Evolutionary conservation across 2,888 invertebrate genomes (phyloP), one percentile per base, ranked within the genome.

Genomic region (Barypeithes pellucidus): DNA sequence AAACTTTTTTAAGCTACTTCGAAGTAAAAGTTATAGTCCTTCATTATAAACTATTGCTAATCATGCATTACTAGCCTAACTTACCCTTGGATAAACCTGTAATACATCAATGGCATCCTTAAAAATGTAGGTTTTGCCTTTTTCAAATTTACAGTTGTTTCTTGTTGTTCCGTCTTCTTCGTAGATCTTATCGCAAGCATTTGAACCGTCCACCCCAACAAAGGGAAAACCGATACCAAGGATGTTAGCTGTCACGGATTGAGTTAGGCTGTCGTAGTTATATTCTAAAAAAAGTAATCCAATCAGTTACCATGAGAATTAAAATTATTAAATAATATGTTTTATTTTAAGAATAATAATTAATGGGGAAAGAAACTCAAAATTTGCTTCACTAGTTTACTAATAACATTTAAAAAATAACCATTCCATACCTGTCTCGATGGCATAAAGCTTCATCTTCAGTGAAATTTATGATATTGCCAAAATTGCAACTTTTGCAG

Each of bases 161-260:
- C 90, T 87, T 0, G 88, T 89, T 65, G 87, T 87, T 0, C 91
- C 92, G 73, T 89, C 88, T 0, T 82, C 84, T 76, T 89, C 86
- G 80, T 85, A 91, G 59, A 95, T 85, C 77, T 91, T 89, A 20
- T 88, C 87, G 80, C 95, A 95, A 33, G 94, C 91, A 62, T 89
- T 88, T 22, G 86, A 87, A 11, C 92, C 92, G 82, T 95, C 92
- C 12, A 94, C 93, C 8, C 95, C 95, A 9, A 93, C 81, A 82
- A 94, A 95, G 0, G 95, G 95, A 62, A 95, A 81, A 0, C 89
- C 87, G 0, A 94, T 81, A 0, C 90, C 91, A 1, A 89, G 82
- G 16, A 94, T 87, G 0, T 88, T 85, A 0, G 92, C 95, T 74
- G 84, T 85, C 5, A 95, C 94, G 8, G 86, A 83, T 72, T 92